Evolutionary conservation across 1,140 invertebrate genomes (phyloP).

Genomic region (Pseudomyrmex pallidus): DNA sequence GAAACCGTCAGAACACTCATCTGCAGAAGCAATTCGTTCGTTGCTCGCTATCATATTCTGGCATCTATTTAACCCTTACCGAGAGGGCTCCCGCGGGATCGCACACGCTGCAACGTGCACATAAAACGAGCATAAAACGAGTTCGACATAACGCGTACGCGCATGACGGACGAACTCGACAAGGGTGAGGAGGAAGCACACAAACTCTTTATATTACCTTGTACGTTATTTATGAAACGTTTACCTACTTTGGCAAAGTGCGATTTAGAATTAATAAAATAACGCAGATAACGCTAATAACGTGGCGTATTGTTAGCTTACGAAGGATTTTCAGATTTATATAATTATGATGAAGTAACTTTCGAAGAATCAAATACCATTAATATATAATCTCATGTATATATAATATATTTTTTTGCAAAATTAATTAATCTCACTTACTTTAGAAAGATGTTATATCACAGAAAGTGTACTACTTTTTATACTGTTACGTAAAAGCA

Average conservation of each 20-base stretch:
- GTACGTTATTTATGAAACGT: conserved; percentile 28
- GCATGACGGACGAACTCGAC: conserved; percentile 2
- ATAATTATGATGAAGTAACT: not conserved
- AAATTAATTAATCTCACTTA: too few species aligned
- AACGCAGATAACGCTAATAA: not conserved
- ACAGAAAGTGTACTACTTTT: too few species aligned
- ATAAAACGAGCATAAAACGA: conserved; percentile 36
- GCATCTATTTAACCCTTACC: conserved; percentile 36
- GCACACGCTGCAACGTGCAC: conserved; percentile 23
- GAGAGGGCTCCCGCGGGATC: not conserved
- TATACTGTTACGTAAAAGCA: too few species aligned
- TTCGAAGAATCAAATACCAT: not conserved
- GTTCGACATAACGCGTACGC: conserved; percentile 8
- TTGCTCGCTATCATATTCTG: conserved; percentile 18
- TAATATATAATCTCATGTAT: too few species aligned
- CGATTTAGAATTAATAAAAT: conserved; percentile 37
- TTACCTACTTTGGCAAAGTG: conserved; percentile 12
- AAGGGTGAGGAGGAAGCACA: too few species aligned
- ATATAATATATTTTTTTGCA: too few species aligned
- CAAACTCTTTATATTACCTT: conserved; percentile 1
- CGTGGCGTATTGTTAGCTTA: conserved; percentile 5
- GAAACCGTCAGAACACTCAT: conserved; percentile 23
- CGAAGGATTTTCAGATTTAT: not conserved
- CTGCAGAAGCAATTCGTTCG: conserved; percentile 26
- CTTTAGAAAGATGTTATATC: too few species aligned